phyloP scores from a whole-genome alignment of 2,797 vertebrate species.

The Yasuhikotakia modesta region DNA sequence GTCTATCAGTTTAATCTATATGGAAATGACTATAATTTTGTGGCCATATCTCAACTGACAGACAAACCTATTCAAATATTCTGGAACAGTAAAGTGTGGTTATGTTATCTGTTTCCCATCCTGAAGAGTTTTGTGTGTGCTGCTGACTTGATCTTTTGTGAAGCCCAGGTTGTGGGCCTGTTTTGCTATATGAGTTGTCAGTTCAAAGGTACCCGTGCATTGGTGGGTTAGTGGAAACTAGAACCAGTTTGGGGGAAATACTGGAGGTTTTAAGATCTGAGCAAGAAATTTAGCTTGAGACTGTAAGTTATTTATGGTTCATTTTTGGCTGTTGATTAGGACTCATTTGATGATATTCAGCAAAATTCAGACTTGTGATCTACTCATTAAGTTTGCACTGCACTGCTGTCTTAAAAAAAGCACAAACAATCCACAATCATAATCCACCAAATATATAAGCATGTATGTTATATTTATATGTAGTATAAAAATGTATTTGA shows the following conservation, averaged over 20 bases:
- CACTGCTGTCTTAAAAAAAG: too few species aligned
- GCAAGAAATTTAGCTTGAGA: background rate
- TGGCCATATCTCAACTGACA: conserved; percentile 36
- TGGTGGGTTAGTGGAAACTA: background rate
- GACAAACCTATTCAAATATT: conserved; percentile 57
- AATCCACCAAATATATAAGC: background rate
- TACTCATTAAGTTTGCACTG: background rate
- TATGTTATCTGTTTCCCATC: conserved; percentile 44
- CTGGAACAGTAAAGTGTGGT: conserved; percentile 44
- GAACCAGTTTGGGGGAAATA: background rate
- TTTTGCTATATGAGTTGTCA: background rate
- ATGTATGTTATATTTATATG: too few species aligned
- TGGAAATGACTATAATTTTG: conserved; percentile 40
- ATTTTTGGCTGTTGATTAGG: background rate
- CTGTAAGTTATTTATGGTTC: background rate
- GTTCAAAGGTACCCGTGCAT: background rate
- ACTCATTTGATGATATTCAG: background rate
- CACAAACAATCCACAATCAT: too few species aligned
- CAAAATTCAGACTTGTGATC: too few species aligned
- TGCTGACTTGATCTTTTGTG: conserved; percentile 8
- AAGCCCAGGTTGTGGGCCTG: background rate
- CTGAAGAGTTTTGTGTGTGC: conserved; percentile 28
- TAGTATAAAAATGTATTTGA: too few species aligned
- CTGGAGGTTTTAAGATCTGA: background rate
- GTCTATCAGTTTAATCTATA: conserved; percentile 40